These are phyloP conservation scores for Sebastes oblongus DNA, from an alignment of 2,797 vertebrate species.

Conservation along the genomic window DNA sequence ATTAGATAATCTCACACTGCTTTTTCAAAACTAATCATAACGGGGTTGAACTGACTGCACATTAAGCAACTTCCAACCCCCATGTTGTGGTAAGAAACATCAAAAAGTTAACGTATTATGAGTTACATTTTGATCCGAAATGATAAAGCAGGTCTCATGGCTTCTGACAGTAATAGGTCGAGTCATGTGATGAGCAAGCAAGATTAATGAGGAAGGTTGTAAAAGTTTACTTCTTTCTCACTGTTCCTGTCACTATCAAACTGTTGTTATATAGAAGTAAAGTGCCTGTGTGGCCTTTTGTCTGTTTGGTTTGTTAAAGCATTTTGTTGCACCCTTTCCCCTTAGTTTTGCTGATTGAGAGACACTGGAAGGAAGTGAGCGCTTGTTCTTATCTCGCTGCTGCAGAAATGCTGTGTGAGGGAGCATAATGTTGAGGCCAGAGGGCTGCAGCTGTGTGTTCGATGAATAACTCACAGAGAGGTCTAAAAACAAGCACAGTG, in stretches of 20 bases:
- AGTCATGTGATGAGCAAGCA: constrained; percentile 6
- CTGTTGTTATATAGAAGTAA: not conserved
- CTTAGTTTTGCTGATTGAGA: constrained; percentile 63
- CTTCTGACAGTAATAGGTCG: not conserved
- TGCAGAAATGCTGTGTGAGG: constrained; percentile 56
- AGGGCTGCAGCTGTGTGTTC: not conserved
- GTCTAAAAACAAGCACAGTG: constrained; percentile 13
- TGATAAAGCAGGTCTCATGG: not conserved
- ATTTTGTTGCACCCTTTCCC: constrained; percentile 18
- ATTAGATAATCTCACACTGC: not conserved
- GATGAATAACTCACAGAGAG: constrained; percentile 9
- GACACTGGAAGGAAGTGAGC: constrained; percentile 71
- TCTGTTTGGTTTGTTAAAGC: not conserved
- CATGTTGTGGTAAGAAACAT: not conserved
- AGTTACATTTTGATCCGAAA: not conserved
- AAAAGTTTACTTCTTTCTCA: not conserved
- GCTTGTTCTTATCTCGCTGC: constrained; percentile 64
- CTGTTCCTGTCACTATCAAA: constrained; percentile 4
- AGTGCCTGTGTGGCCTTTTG: not conserved
- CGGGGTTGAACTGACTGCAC: not conserved
- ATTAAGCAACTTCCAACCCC: not conserved
- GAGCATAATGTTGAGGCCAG: constrained; percentile 10
- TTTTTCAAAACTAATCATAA: not conserved
- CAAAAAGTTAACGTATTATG: not conserved
- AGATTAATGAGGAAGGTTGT: not conserved